phyloP scores from a whole-genome alignment of 2,888 invertebrate genomes.

The Amphipyra tragopoginis region DNA sequence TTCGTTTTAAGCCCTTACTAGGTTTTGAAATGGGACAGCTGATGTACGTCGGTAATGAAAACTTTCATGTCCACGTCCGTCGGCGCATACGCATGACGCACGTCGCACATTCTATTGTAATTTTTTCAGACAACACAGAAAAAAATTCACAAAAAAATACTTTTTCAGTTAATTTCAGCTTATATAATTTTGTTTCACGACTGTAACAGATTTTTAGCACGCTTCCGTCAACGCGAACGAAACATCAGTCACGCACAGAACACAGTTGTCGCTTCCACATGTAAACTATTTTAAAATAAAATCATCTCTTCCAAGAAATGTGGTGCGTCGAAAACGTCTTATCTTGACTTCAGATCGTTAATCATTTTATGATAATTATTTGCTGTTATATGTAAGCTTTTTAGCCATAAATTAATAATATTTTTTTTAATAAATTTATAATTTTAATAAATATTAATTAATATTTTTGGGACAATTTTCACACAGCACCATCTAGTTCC shows the following conservation, averaged over 20 bases:
- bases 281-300: constrained; percentile 50
- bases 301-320: constrained; percentile 34
- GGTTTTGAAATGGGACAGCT: too few species aligned
- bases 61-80: too few species aligned
- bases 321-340: constrained; percentile 6
- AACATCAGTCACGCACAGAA: constrained; percentile 37
- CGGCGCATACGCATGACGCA: too few species aligned
- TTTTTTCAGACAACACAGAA: not conserved
- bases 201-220: constrained; percentile 26
- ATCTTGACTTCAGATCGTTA: constrained; percentile 31
- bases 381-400: not conserved
- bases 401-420: too few species aligned
- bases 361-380: constrained; percentile 28
- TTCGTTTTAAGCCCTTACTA: too few species aligned
- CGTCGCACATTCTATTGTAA: not conserved
- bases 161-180: constrained; percentile 2
- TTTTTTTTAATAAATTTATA: too few species aligned
- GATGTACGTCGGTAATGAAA: too few species aligned
- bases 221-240: constrained; percentile 31
- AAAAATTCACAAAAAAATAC: not conserved
- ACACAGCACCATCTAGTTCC: too few species aligned
- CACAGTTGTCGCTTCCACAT: constrained; percentile 30
- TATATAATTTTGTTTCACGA: constrained; percentile 1
- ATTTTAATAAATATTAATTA: too few species aligned
- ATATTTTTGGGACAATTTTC: too few species aligned